Evolutionary conservation across 2,888 invertebrate species (phyloP).

Genomic region (Nomada lathburiana): DNA sequence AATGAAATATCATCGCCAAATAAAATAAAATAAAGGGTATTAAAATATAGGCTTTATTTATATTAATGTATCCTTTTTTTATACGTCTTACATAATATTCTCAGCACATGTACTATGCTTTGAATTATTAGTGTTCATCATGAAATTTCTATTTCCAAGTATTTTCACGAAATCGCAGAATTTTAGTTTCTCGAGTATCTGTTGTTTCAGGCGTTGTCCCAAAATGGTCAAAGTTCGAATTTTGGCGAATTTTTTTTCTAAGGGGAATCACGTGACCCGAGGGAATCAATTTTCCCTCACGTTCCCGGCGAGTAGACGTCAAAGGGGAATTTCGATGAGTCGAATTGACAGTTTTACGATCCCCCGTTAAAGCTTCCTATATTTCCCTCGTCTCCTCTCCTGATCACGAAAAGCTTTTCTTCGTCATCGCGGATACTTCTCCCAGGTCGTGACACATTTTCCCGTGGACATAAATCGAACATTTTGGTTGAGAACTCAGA

Average conservation of each 20-base stretch:
- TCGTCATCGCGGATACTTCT: constrained; percentile 41
- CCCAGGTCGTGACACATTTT: constrained; percentile 13
- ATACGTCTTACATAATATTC: too few species aligned
- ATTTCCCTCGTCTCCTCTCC: constrained; percentile 45
- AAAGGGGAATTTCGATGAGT: constrained; percentile 61
- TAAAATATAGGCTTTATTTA: not conserved
- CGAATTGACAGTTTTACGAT: constrained; percentile 69
- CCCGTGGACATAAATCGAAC: constrained; percentile 21
- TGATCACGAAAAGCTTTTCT: constrained; percentile 64
- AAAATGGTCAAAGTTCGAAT: not conserved
- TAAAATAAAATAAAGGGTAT: not conserved
- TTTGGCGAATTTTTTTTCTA: constrained; percentile 7
- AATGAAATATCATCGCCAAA: not conserved
- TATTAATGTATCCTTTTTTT: not conserved
- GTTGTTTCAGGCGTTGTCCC: too few species aligned
- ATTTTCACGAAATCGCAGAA: too few species aligned
- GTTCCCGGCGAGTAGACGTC: constrained; percentile 50
- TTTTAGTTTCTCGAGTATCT: too few species aligned
- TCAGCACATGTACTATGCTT: too few species aligned
- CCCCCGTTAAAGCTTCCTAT: constrained; percentile 54
- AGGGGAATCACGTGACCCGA: constrained; percentile 41
- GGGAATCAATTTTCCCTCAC: constrained; percentile 56
- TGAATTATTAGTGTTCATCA: too few species aligned
- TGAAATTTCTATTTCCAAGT: too few species aligned
- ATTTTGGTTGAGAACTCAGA: not conserved